Conservation (phyloP, 2,888 invertebrate species). For the Adelphocoris suturalis region DNA sequence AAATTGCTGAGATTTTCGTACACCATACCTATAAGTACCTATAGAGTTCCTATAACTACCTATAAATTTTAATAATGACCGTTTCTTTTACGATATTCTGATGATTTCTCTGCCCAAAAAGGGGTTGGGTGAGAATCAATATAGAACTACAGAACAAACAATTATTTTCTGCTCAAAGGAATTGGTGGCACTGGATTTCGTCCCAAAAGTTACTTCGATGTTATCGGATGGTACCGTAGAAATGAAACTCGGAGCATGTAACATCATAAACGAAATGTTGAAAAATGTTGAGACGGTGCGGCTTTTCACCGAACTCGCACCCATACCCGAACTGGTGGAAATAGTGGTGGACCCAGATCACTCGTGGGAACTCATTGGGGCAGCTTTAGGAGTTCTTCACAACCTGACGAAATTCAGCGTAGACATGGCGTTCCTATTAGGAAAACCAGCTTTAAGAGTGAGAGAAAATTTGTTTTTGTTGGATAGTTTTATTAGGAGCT, state of each 20-base stretch:
- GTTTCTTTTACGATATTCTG: too few species aligned
- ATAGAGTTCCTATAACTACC: too few species aligned
- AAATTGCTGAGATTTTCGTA: too few species aligned
- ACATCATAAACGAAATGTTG: constrained; percentile 68
- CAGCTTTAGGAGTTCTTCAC: constrained; percentile 58
- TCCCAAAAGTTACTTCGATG: constrained; percentile 30
- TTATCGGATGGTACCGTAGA: constrained; percentile 61
- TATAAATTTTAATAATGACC: too few species aligned
- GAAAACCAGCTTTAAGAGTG: constrained; percentile 53
- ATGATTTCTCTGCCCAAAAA: too few species aligned
- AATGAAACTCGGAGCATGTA: constrained; percentile 64
- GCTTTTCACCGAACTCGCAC: constrained; percentile 54
- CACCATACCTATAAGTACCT: too few species aligned
- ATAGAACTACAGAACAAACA: background rate
- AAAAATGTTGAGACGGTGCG: constrained; percentile 62
- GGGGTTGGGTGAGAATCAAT: too few species aligned
- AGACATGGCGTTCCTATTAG: constrained; percentile 52
- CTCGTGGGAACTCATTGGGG: constrained; percentile 62
- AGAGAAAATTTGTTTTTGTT: background rate
- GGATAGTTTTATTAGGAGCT: background rate
- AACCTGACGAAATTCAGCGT: constrained; percentile 64
- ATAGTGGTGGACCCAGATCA: constrained; percentile 50
- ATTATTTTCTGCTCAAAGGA: constrained; percentile 35
- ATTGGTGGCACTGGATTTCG: constrained; percentile 59
- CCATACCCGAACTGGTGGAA: constrained; percentile 52